Percentiles rank a stretch among this genome's conserved stretches.
phyloP scores from a whole-genome alignment of 2,113 vertebrate genomes.

The Python bivittatus region DNA sequence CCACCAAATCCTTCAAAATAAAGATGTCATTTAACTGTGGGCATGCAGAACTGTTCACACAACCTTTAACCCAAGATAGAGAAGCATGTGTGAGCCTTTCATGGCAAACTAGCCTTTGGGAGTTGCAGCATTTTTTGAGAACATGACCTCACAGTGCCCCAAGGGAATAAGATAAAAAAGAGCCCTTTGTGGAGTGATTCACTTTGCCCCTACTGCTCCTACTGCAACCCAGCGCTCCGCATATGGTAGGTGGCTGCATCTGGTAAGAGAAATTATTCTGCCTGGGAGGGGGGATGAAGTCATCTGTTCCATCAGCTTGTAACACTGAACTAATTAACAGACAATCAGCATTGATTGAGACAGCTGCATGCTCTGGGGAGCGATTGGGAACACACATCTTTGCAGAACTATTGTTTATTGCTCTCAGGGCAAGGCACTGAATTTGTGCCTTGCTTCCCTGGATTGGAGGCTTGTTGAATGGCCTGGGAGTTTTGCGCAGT shows the following conservation, averaged over 20 bases:
- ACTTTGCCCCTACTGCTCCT: not conserved
- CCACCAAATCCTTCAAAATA: not conserved
- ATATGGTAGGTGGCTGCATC: constrained; percentile 63
- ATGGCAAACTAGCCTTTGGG: not conserved
- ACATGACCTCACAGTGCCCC: constrained; percentile 13
- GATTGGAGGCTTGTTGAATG: constrained; percentile 57
- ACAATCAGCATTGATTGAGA: constrained; percentile 77
- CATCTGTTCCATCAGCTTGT: constrained; percentile 85
- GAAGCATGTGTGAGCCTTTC: constrained; percentile 2
- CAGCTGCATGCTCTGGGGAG: constrained; percentile 72
- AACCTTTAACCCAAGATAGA: not conserved
- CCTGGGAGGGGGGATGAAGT: constrained; percentile 70
- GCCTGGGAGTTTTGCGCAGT: not conserved
- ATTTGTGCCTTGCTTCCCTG: constrained; percentile 55
- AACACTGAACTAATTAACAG: constrained; percentile 80
- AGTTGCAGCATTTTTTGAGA: constrained; percentile 10
- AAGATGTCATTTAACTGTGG: not conserved
- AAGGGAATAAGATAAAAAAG: not conserved
- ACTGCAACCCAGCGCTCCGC: constrained; percentile 29
- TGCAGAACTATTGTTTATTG: constrained; percentile 54
- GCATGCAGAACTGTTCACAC: not conserved
- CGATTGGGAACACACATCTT: constrained; percentile 54
- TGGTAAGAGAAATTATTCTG: constrained; percentile 64
- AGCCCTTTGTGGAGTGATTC: constrained; percentile 6
- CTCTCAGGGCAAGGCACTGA: constrained; percentile 52